Evolutionary conservation across 2,888 invertebrate species (phyloP).

Genomic region (Heterodera filipjevi): DNA sequence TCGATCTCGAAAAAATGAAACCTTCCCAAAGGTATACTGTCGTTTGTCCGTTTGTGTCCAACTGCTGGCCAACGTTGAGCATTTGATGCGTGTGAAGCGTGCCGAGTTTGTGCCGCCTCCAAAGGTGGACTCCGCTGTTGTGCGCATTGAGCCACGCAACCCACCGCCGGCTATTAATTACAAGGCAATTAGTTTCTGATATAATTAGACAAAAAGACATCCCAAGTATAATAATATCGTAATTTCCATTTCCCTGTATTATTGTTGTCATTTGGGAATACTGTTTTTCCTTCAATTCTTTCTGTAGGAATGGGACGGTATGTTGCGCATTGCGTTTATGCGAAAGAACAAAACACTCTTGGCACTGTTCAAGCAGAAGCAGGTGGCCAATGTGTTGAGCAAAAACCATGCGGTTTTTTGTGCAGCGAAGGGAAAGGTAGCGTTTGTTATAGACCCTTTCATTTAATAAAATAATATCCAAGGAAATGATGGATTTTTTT

Average conservation of each 20-base stretch:
- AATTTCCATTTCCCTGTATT: not conserved
- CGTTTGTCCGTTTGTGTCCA: conserved; percentile 94
- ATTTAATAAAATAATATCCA: not conserved
- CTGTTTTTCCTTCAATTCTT: conserved; percentile 7
- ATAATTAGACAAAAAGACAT: not conserved
- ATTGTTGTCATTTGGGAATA: too few species aligned
- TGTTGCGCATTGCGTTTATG: conserved; percentile 89
- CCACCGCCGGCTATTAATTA: conserved; percentile 95
- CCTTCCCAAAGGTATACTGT: conserved; percentile 84
- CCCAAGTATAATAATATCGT: not conserved
- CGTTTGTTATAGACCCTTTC: conserved; percentile 28
- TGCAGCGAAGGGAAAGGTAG: conserved; percentile 81
- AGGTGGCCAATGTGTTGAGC: conserved; percentile 80
- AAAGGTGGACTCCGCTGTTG: conserved; percentile 97
- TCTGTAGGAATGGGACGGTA: conserved; percentile 89
- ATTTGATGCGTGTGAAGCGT: conserved; percentile 79
- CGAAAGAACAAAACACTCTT: conserved; percentile 94
- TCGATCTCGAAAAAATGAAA: too few species aligned
- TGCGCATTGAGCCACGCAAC: conserved; percentile 92
- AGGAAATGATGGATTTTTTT: too few species aligned
- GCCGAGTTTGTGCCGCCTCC: conserved; percentile 98
- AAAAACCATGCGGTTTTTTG: conserved; percentile 88
- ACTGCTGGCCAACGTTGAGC: conserved; percentile 84
- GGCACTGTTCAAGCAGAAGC: conserved; percentile 80
- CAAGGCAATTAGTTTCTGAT: too few species aligned